A percentile compares a stretch with the other conserved stretches of the same genome.
These are phyloP conservation scores for Caerostris extrusa DNA, from an alignment of 1,140 invertebrate species.

Conservation along the genomic window DNA sequence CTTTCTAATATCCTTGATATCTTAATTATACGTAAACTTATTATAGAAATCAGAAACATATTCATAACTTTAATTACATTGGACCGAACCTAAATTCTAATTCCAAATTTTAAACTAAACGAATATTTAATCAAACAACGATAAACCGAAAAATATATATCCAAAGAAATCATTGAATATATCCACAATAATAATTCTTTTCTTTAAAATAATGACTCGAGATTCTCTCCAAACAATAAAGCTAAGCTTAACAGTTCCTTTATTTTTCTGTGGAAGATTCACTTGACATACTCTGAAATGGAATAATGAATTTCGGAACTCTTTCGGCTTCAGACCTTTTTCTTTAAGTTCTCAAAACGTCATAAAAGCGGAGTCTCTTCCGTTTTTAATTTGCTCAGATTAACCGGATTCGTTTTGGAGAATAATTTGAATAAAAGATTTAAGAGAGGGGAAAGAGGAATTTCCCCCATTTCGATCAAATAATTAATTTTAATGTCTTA, in stretches of 20 bases:
- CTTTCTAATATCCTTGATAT: no score
- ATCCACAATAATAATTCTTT: not conserved
- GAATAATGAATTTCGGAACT: not conserved
- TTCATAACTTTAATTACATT: no score
- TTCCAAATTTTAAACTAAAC: no score
- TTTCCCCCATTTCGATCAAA: not conserved
- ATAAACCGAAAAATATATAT: no score
- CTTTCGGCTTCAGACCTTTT: not conserved
- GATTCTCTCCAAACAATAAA: not conserved
- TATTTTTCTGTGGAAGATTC: not conserved
- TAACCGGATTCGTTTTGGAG: not conserved
- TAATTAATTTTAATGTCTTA: constrained; percentile 12
- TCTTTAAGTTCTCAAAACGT: not conserved
- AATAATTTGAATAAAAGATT: constrained; percentile 17
- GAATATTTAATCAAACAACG: no score
- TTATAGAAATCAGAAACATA: no score
- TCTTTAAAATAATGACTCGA: not conserved
- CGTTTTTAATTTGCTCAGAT: constrained; percentile 19
- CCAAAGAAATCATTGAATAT: not conserved
- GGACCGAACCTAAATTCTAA: no score
- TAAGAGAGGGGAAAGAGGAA: not conserved
- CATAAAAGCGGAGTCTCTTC: not conserved
- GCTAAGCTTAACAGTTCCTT: not conserved
- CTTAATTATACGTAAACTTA: no score
- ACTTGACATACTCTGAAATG: not conserved